Conservation (phyloP, 2,113 vertebrate genomes). For the Protobothrops mucrosquamatus region DNA sequence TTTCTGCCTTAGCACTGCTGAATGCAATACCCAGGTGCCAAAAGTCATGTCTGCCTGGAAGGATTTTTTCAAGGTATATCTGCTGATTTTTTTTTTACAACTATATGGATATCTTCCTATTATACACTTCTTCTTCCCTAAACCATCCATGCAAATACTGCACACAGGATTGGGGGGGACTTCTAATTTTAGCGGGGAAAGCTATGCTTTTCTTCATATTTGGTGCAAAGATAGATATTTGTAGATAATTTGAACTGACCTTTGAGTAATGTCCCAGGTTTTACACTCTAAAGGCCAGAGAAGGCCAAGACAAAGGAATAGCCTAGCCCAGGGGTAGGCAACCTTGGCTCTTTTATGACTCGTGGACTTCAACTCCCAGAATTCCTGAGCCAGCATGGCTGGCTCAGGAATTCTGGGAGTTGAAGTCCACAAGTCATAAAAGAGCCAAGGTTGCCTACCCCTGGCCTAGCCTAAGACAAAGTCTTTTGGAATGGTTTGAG, state of each 20-base stretch:
- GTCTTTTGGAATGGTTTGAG: not conserved
- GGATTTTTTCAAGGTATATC: conserved; percentile 69
- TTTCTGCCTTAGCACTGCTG: conserved; percentile 64
- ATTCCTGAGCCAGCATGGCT: too few species aligned
- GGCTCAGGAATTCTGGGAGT: too few species aligned
- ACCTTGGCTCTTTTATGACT: too few species aligned
- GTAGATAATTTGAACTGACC: not conserved
- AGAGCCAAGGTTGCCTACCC: too few species aligned
- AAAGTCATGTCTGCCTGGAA: conserved; percentile 67
- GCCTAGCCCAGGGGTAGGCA: too few species aligned
- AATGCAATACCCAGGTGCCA: conserved; percentile 53
- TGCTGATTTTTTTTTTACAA: not conserved
- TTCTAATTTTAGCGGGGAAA: not conserved
- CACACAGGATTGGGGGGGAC: not conserved
- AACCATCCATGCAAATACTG: not conserved
- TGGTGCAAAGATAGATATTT: not conserved
- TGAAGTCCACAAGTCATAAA: too few species aligned
- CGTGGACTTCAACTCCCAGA: too few species aligned
- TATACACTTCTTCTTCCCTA: not conserved
- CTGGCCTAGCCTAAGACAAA: not conserved
- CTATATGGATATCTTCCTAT: not conserved
- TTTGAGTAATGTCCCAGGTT: not conserved
- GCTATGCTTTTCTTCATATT: not conserved
- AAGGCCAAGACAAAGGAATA: not conserved
- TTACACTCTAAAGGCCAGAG: not conserved